Conservation (phyloP, 2,113 vertebrate species). For the Condylura cristata region DNA sequence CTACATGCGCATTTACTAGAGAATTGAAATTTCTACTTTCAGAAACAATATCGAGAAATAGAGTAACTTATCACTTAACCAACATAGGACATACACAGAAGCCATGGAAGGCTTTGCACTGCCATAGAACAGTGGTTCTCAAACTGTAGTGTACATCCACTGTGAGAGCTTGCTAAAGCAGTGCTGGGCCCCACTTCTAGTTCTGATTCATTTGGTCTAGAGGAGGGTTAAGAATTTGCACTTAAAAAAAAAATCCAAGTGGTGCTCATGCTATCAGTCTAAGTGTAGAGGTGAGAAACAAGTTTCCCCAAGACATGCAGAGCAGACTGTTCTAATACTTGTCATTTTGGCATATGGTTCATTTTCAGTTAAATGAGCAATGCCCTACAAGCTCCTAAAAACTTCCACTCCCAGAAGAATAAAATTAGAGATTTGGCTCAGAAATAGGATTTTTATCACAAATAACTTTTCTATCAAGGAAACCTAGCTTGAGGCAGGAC, state of each 20-base stretch:
- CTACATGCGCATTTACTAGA: not conserved
- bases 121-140: not conserved
- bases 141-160: not conserved
- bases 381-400: not conserved
- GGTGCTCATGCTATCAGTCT: not conserved
- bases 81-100: not conserved
- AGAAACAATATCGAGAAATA: conserved; percentile 31
- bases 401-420: not conserved
- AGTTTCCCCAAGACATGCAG: no score
- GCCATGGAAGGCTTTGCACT: not conserved
- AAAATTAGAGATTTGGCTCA: not conserved
- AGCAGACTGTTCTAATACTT: not conserved
- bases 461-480: not conserved
- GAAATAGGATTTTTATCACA: not conserved
- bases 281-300: not conserved
- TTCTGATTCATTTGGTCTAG: not conserved
- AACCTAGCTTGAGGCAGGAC: no score
- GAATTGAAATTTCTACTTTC: conserved; percentile 26
- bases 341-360: not conserved
- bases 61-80: not conserved
- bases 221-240: not conserved
- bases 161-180: not conserved
- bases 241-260: not conserved
- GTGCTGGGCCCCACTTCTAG: not conserved
- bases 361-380: not conserved